Percentiles rank a stretch among this genome's conserved stretches.
Conservation (phyloP, 1,140 invertebrate species). For the Rhizoglyphus robini region DNA sequence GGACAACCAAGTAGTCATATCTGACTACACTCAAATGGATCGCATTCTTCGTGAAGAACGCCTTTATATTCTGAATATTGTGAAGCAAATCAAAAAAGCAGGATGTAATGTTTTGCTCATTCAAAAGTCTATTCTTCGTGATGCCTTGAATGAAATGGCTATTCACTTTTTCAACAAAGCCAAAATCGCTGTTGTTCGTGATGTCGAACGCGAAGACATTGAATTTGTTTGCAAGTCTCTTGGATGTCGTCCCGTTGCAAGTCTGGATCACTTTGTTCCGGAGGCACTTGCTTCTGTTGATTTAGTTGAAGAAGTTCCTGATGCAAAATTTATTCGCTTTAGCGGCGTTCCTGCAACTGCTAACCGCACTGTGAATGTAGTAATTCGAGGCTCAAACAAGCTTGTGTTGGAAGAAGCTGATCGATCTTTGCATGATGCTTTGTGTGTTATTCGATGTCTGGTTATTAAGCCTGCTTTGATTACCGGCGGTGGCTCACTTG, state of each 20-base stretch:
- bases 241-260: conserved; percentile 90
- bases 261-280: conserved; percentile 85
- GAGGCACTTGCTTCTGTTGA: conserved; percentile 85
- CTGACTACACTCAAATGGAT: conserved; percentile 98
- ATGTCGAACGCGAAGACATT: conserved; percentile 94
- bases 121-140: conserved; percentile 94
- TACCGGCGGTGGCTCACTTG: conserved; percentile 90
- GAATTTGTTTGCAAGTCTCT: conserved; percentile 90
- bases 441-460: conserved; percentile 93
- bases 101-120: conserved; percentile 96
- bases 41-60: conserved; percentile 95
- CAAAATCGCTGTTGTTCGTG: conserved; percentile 96
- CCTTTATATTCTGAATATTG: conserved; percentile 93
- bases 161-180: conserved; percentile 97
- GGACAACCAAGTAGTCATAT: conserved; percentile 92
- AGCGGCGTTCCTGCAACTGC: conserved; percentile 21
- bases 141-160: conserved; percentile 91
- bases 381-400: conserved; percentile 94
- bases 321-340: conserved; percentile 84
- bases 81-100: conserved; percentile 96
- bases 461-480: conserved; percentile 82
- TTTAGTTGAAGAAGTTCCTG: conserved; percentile 80
- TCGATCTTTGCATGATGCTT: conserved; percentile 89
- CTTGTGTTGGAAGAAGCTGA: conserved; percentile 84
- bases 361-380: conserved; percentile 68